These are phyloP conservation scores for Paraplagusia blochii DNA, from an alignment of 2,113 vertebrate genomes.

Conservation along the genomic window DNA sequence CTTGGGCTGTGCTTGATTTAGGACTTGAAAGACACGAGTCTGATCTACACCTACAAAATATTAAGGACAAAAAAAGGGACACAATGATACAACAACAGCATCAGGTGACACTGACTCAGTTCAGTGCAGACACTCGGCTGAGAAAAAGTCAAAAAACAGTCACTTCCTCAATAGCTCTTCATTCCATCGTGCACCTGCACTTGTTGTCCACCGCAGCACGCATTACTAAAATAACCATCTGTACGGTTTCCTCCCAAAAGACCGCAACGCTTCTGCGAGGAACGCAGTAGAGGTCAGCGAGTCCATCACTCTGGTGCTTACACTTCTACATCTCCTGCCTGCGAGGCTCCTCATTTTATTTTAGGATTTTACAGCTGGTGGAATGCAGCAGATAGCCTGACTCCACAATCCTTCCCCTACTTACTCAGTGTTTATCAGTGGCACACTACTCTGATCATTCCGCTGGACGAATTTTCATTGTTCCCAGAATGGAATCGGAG, in stretches of 20 bases:
- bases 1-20: conserved; percentile 16
- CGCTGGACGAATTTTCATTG: conserved; percentile 10
- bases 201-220: neutral
- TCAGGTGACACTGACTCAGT: too few relatives aligned
- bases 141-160: too few relatives aligned
- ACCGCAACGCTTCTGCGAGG: neutral
- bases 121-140: too few relatives aligned
- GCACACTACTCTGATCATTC: conserved; percentile 43
- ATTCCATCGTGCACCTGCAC: conserved; percentile 1
- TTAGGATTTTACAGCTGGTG: conserved; percentile 29
- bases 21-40: too few relatives aligned
- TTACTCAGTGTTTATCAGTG: conserved; percentile 45
- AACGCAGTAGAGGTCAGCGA: conserved; percentile 5
- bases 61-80: too few relatives aligned
- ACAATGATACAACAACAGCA: too few relatives aligned
- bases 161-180: neutral
- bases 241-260: neutral
- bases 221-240: neutral
- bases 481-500: conserved; percentile 45
- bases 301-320: conserved; percentile 18
- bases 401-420: conserved; percentile 24
- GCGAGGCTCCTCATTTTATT: conserved; percentile 30
- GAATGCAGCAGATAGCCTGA: conserved; percentile 32
- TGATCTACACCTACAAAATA: too few relatives aligned
- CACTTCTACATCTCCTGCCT: conserved; percentile 22